Evolutionary conservation across 2,888 invertebrate genomes (phyloP).

Genomic region (Anthrax anthrax): DNA sequence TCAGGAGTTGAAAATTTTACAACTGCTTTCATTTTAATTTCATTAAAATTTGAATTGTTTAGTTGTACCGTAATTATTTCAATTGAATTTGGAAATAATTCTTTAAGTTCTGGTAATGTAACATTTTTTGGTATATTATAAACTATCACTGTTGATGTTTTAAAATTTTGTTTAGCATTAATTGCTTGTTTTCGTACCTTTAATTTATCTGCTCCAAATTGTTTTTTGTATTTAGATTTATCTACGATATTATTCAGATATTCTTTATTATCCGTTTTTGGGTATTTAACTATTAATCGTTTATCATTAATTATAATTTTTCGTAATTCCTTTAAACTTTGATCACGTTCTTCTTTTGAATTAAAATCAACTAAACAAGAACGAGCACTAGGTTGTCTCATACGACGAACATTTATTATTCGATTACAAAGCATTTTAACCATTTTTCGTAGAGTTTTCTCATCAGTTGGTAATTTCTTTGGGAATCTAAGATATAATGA

Average conservation of each 20-base stretch:
- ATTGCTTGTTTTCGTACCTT: background rate
- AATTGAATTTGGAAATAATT: constrained; percentile 1
- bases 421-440: background rate
- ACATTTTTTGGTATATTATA: constrained; percentile 1
- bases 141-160: constrained; percentile 4
- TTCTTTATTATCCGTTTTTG: background rate
- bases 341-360: constrained; percentile 1
- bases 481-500: constrained; percentile 8
- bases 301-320: constrained; percentile 2
- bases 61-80: background rate
- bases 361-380: constrained; percentile 9
- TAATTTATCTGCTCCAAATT: background rate
- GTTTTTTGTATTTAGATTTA: background rate
- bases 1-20: background rate
- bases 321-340: constrained; percentile 1
- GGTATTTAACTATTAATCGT: background rate
- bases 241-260: background rate
- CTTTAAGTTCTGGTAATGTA: background rate
- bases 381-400: constrained; percentile 6
- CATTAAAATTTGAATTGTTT: background rate
- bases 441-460: background rate
- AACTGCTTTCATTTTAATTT: background rate
- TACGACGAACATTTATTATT: constrained; percentile 6
- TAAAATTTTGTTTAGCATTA: background rate
- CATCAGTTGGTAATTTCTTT: background rate